Conservation (phyloP, 2,888 invertebrate genomes). For the Volucella inflata region DNA sequence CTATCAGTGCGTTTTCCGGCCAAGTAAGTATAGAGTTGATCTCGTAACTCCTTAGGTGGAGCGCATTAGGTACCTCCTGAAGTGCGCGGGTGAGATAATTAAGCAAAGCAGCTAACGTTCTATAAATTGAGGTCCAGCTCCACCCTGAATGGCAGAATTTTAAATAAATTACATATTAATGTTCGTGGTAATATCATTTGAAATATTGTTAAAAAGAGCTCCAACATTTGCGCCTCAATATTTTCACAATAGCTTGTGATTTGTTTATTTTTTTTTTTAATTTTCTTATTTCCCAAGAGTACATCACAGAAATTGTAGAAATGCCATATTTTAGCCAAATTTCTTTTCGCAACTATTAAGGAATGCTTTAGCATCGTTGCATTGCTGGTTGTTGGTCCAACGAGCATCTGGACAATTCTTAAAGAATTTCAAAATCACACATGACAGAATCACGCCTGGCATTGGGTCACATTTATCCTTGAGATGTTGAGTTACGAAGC, state of each 20-base stretch:
- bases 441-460: slow-evolving; percentile 41
- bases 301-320: not conserved
- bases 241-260: not conserved
- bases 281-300: not conserved
- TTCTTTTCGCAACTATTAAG: slow-evolving; percentile 79
- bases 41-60: too few relatives aligned
- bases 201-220: not conserved
- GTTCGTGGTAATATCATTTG: too few relatives aligned
- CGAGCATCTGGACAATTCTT: slow-evolving; percentile 81
- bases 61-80: too few relatives aligned
- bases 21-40: too few relatives aligned
- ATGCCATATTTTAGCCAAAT: slow-evolving; percentile 15
- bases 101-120: too few relatives aligned
- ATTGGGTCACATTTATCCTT: slow-evolving; percentile 44
- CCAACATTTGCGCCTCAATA: not conserved
- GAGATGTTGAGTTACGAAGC: slow-evolving; percentile 21
- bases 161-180: too few relatives aligned
- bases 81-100: too few relatives aligned
- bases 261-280: not conserved
- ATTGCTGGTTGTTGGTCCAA: slow-evolving; percentile 80
- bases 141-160: too few relatives aligned
- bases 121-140: too few relatives aligned
- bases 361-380: slow-evolving; percentile 80
- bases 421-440: slow-evolving; percentile 80
- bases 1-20: too few relatives aligned